Base-by-base conservation (phyloP, 2,797 vertebrate species). In the Peromyscus aztecus region DNA sequence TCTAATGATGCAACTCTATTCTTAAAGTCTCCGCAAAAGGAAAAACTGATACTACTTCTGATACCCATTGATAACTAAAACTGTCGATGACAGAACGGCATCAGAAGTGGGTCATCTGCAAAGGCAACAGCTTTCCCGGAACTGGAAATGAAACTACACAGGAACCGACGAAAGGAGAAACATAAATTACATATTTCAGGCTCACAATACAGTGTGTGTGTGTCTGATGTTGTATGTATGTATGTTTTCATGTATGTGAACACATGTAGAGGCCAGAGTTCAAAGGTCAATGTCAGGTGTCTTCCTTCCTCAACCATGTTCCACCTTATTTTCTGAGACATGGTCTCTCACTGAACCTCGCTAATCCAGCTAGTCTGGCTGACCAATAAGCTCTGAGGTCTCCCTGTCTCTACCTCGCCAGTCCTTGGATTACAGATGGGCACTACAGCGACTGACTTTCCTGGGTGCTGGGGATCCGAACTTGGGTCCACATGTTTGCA, bases 21-120 rank as follows among this genome's bases (percentile, higher is more conserved):
- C 59, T 46, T 92, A 94, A 92, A 94, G 76, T 89, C 9, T 52
- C 80, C 52, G 63, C 23, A 65, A 63, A 77, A n/a, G 76, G 61
- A 81, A 49, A 49, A 27, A 2, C 43, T 16, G 63, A 49, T 9
- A 24, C n/a, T 8, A 43, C 19, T 2, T 78, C 63, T 52, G 7
- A 34, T 43, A 31, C 6, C 37, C 29, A 77, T 65, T 27, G 37
- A 80, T 69, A 89, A 69, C 31, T 78, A 55, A 52, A 89, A 67
- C 6, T 21, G n/a, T 71, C 52, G n/a, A 9, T 69, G 90, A 67
- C 46, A 92, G 88, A 81, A 63, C 4, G 2, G 5, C 16, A 63
- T 65, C 17, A 31, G 65, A 21, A 69, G 21, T n/a, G 34, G 11
- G 14, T 93, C 61, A 40, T 76, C 13, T 43, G 29, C 55, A 93